A percentile compares a stretch with the other conserved stretches of the same genome.
Evolutionary conservation across 1,140 invertebrate genomes (phyloP).

Genomic region (Tetragonula clypearis): DNA sequence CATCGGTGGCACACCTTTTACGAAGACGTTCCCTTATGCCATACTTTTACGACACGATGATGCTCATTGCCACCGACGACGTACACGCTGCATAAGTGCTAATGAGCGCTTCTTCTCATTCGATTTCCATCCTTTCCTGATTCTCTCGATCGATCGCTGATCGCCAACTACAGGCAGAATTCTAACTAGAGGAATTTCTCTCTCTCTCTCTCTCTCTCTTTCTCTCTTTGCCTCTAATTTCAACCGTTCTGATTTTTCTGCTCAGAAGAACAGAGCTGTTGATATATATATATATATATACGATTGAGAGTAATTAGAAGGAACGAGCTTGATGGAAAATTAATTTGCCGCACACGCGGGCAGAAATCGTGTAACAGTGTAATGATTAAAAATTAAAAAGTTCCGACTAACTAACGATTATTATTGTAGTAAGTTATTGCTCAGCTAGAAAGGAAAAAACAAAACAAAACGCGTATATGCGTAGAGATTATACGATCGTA

Average conservation of each 20-base stretch:
- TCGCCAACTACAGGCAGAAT: neutral
- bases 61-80: conserved; percentile 67
- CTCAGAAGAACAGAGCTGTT: neutral
- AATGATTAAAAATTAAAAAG: neutral
- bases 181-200: neutral
- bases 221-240: neutral
- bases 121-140: conserved; percentile 1
- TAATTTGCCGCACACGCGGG: neutral
- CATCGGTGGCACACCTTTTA: conserved; percentile 58
- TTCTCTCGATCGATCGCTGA: neutral
- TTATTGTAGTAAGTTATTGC: neutral
- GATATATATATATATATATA: too few relatives aligned
- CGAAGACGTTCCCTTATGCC: conserved; percentile 57
- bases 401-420: neutral
- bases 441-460: neutral
- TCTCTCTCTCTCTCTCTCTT: too few relatives aligned
- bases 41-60: conserved; percentile 67
- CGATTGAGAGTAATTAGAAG: too few relatives aligned
- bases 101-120: conserved; percentile 30
- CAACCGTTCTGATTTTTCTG: neutral
- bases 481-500: neutral
- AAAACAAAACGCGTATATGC: neutral
- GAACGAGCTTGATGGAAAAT: neutral
- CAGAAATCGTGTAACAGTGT: neutral
- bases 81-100: conserved; percentile 29